These are phyloP conservation scores for Apis cerana DNA, from an alignment of 1,140 invertebrate species.

Conservation along the genomic window DNA sequence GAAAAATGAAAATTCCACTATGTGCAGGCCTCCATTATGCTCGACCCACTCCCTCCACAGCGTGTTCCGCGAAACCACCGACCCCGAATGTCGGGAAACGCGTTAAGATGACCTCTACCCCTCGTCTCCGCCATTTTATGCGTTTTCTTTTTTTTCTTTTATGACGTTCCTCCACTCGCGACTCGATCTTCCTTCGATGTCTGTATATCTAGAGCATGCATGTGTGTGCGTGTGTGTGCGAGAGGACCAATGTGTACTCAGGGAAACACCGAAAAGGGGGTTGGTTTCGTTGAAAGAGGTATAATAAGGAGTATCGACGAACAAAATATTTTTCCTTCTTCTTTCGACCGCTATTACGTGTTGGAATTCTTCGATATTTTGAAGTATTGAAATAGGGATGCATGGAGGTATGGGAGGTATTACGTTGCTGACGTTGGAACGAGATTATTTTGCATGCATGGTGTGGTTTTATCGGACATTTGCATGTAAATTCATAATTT, in stretches of 20 bases:
- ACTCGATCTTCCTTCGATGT: constrained; percentile 40
- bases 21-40: constrained; percentile 70
- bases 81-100: constrained; percentile 43
- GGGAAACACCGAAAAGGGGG: constrained; percentile 29
- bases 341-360: neutral
- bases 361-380: constrained; percentile 17
- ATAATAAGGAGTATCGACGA: neutral
- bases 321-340: constrained; percentile 30
- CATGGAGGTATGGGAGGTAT: neutral
- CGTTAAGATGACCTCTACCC: constrained; percentile 52
- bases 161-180: constrained; percentile 65
- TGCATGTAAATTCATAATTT: neutral
- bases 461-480: neutral
- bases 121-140: too few relatives aligned
- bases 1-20: constrained; percentile 75
- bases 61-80: constrained; percentile 51
- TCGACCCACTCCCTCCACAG: constrained; percentile 24
- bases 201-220: neutral
- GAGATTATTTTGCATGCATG: neutral
- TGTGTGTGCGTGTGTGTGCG: neutral
- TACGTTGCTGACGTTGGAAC: neutral
- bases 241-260: neutral
- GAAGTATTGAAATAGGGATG: neutral
- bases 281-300: neutral
- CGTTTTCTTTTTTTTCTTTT: constrained; percentile 67